Evolutionary conservation across 2,113 vertebrate species (phyloP).

Genomic region (Orthonyx spaldingii): DNA sequence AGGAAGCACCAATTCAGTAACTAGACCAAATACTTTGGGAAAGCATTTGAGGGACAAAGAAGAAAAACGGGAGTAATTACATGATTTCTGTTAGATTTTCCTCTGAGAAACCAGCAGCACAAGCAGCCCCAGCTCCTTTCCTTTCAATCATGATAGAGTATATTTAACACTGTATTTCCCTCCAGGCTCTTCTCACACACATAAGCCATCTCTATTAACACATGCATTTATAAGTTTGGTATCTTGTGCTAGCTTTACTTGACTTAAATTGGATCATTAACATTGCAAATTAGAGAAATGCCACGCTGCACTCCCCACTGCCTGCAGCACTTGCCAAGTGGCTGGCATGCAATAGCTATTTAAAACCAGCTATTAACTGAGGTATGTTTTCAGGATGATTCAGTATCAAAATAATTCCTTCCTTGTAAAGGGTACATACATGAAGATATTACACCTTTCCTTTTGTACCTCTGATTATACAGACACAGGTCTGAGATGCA

Average conservation of each 20-base stretch:
- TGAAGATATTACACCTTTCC: background rate
- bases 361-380: constrained; percentile 4
- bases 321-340: background rate
- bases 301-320: background rate
- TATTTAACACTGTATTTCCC: background rate
- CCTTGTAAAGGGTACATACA: background rate
- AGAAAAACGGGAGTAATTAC: constrained; percentile 5
- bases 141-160: background rate
- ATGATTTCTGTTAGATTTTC: background rate
- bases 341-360: background rate
- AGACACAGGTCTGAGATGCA: background rate
- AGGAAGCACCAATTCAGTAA: background rate
- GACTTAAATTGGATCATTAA: constrained; percentile 51
- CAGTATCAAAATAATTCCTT: background rate
- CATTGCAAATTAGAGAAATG: constrained; percentile 47
- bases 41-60: background rate
- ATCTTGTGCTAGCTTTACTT: constrained; percentile 15
- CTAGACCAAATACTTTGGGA: background rate
- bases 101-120: background rate
- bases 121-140: background rate
- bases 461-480: background rate
- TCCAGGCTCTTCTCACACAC: background rate
- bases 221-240: background rate
- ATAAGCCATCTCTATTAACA: constrained; percentile 10
- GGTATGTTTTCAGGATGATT: background rate